Evolutionary conservation across 2,113 vertebrate genomes (phyloP).

Genomic region (Leucopsar rothschildi): DNA sequence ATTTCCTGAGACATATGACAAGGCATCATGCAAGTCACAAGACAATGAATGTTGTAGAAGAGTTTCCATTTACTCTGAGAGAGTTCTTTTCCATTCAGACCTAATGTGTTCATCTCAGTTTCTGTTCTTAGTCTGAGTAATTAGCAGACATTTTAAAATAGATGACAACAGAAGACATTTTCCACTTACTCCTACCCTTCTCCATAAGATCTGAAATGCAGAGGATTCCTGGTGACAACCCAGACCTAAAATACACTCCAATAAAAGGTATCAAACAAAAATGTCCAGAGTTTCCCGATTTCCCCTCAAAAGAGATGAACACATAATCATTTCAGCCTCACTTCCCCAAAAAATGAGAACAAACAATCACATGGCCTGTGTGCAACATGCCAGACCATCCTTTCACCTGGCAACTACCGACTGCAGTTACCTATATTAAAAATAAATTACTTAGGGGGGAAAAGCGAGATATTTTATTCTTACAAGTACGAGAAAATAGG

Average conservation of each 20-base stretch:
- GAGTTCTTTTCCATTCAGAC: background rate
- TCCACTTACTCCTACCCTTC: background rate
- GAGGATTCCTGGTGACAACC: background rate
- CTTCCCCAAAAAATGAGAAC: background rate
- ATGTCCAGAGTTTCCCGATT: background rate
- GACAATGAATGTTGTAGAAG: background rate
- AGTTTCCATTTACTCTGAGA: background rate
- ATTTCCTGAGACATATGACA: background rate
- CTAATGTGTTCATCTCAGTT: background rate
- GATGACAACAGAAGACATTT: background rate
- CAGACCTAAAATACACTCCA: background rate
- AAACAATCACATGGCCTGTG: background rate
- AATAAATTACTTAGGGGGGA: background rate
- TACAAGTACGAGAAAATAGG: background rate
- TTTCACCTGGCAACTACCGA: background rate
- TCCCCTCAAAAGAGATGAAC: background rate
- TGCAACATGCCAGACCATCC: background rate
- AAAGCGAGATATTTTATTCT: background rate
- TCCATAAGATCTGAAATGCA: background rate
- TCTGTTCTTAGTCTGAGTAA: background rate
- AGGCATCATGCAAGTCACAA: background rate
- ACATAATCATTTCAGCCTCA: background rate
- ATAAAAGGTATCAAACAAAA: background rate
- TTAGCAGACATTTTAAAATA: background rate
- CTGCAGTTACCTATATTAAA: background rate